Evolutionary conservation across 2,113 vertebrate genomes (phyloP), one percentile per base, ranked within the genome.

Genomic region (Myxocyprinus asiaticus): DNA sequence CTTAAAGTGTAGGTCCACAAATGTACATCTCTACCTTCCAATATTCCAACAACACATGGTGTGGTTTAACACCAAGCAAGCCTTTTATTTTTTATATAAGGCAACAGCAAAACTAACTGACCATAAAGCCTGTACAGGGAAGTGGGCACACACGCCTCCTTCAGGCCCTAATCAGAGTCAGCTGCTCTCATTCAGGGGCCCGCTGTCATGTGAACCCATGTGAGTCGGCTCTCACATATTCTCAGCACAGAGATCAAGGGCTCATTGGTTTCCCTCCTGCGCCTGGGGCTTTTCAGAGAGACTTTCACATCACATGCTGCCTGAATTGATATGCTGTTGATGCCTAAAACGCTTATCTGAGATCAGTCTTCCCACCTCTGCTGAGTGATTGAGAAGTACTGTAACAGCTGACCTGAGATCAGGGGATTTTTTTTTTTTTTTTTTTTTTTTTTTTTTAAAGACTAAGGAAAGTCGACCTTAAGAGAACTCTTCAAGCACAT

Each of bases 171-270:
- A 93, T 93, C 91, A 88, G 78, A 58, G 83, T 94, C 93, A 94
- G 91, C 92, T 93, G 92, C 90, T 87, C 86, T 84, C 86, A 87
- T 80, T 56, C 78, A 82, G 78, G 82, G 86, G 76, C 82, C 53
- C 56, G 6, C 67, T 86, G 87, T 94, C 93, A 94, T 93, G 92
- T 87, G 87, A 85, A 76, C 76, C 81, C 92, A 93, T 90, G 91
- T 92, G 92, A 91, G 89, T 6, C 7, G 61, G 62, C 65, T 56
- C 79, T 86, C 73, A 80, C 86, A 88, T 84, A 82, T 80, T 67
- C 85, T 85, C 84, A 62, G 45, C 47, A 70, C 11, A 76, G 42
- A 64, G 56, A 83, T 83, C 59, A 83, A 83, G 67, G 67, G 76
- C 42, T 66, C 77, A 69, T 80, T 79, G 72, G 72, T 79, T 15